phyloP scores from a whole-genome alignment of 2,888 invertebrate species.

The Drosophila histrio region DNA sequence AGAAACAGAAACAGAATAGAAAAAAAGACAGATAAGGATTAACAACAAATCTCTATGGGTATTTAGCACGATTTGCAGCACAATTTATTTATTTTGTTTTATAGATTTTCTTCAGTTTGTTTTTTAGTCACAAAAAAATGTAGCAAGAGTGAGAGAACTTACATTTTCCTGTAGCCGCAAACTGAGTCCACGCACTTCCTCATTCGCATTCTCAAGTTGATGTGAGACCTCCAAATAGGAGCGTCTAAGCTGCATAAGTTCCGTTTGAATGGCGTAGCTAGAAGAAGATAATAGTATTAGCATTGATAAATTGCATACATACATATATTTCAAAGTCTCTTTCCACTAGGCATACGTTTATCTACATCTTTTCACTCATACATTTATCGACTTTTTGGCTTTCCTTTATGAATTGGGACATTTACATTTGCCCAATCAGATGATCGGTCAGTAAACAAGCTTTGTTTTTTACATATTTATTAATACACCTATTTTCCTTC shows the following conservation, averaged over 20 bases:
- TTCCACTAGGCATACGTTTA: background rate
- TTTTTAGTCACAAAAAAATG: conserved; percentile 71
- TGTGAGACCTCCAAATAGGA: conserved; percentile 95
- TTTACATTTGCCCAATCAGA: no score
- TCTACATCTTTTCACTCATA: no score
- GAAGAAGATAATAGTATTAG: background rate
- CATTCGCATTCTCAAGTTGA: conserved; percentile 94
- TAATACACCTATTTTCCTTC: no score
- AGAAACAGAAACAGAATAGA: conserved; percentile 66
- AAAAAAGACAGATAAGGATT: conserved; percentile 65
- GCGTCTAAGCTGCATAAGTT: conserved; percentile 93
- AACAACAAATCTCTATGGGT: conserved; percentile 42
- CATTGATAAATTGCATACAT: no score
- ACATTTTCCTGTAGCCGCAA: conserved; percentile 90
- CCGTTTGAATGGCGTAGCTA: conserved; percentile 88
- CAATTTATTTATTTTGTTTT: background rate
- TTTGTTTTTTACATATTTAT: no score
- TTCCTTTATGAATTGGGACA: no score
- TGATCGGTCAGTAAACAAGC: no score
- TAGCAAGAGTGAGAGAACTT: conserved; percentile 76
- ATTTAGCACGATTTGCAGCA: conserved; percentile 15
- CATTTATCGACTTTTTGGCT: no score
- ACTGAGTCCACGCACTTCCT: conserved; percentile 93
- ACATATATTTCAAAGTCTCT: background rate
- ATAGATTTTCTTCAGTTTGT: conserved; percentile 1